Conservation (phyloP, 30 jellyfish, hydroid and myxozoan species). For the Aurelia sp. region DNA sequence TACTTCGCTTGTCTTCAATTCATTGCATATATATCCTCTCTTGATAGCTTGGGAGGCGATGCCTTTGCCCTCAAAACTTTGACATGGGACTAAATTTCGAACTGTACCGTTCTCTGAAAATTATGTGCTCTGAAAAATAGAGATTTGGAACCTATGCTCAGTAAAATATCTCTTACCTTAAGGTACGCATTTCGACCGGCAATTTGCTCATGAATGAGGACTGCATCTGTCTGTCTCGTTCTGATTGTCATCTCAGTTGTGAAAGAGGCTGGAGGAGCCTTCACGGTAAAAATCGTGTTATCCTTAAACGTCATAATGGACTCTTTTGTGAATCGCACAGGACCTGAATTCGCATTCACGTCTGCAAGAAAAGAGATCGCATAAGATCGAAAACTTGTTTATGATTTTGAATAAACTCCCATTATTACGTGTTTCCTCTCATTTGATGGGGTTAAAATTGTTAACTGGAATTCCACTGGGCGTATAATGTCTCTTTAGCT, state of each 20-base stretch:
- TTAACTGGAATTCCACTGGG: no score
- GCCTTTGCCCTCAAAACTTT: no score
- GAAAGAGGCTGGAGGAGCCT: slow-evolving; percentile 62
- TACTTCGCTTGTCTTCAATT: no score
- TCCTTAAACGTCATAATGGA: slow-evolving; percentile 39
- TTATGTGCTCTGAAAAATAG: no score
- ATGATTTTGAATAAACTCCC: background rate
- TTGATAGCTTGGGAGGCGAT: no score
- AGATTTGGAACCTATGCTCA: no score
- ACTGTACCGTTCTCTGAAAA: no score
- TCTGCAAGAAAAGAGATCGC: slow-evolving; percentile 2
- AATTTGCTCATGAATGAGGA: slow-evolving; percentile 72
- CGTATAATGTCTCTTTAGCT: no score
- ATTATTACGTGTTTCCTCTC: no score
- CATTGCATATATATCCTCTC: no score
- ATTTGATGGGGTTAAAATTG: no score
- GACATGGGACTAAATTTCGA: no score
- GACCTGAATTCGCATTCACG: slow-evolving; percentile 21
- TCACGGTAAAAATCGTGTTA: slow-evolving; percentile 24
- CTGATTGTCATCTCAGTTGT: slow-evolving; percentile 73
- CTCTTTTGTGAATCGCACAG: slow-evolving; percentile 43
- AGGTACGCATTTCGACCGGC: slow-evolving; percentile 69
- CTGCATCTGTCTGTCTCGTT: slow-evolving; percentile 75
- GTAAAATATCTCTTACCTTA: slow-evolving; percentile 48
- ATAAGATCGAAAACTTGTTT: background rate